Base-by-base conservation (phyloP, 2,113 vertebrate genomes). In the Solea senegalensis region DNA sequence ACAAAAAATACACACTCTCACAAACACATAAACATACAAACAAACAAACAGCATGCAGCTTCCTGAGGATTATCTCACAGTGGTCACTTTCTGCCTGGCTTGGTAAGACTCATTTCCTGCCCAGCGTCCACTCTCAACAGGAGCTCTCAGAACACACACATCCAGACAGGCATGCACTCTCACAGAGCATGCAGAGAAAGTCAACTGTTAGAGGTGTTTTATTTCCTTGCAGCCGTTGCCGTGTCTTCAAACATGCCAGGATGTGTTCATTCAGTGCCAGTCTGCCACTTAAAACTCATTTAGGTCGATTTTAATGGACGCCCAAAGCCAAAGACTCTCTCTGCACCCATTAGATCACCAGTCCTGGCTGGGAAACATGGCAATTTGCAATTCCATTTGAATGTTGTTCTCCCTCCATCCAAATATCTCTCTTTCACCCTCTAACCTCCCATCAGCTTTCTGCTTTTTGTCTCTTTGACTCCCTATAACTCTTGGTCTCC, bases 41-140 rank as follows among this genome's bases (percentile, higher is more conserved):
- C 34, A 65, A 14, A 51, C 69, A 78, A 74, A 69, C 91, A 90
- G 90, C 83, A 81, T 76, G 89, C 56, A 48, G 80, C 83, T 90
- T 91, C 89, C 87, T 86, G 83, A 86, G 88, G 87, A 90, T 92
- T 90, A 92, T 85, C 82, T 83, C 74, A 11, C 82, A 63, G 72
- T 77, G 90, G 89, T 90, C 87, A 89, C 80, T 90, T 89, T 91
- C 88, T 87, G 88, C 86, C 78, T 86, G 85, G 83, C 86, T 86
- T 86, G 88, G 69, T 86, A 68, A 78, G 82, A 74, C 73, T 91
- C 85, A 90, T 91, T 92, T 92, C 91, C 88, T 88, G 88, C 91
- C 70, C 91, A 91, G 88, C 82, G 72, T 89, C 83, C 65, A 69
- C 64, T 86, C 91, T 78, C 90, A 64, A 63, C 87, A 89, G 74